Evolutionary conservation across 1,140 invertebrate genomes (phyloP).

Genomic region (Zaprionus ghesquierei): DNA sequence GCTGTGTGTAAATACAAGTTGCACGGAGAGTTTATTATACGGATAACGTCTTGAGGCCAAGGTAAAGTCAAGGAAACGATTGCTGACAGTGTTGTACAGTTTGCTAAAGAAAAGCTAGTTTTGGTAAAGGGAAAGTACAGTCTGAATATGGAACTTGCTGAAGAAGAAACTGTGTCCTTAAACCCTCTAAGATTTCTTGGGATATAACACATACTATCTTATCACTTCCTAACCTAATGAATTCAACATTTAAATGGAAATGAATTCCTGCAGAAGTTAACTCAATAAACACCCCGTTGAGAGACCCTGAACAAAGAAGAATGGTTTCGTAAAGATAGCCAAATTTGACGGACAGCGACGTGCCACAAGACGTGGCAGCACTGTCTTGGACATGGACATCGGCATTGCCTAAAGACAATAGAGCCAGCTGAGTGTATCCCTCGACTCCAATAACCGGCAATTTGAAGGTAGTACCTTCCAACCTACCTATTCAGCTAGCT

Average conservation of each 20-base stretch:
- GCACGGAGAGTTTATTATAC: background rate
- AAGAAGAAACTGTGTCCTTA: constrained; percentile 21
- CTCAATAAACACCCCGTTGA: background rate
- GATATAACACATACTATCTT: background rate
- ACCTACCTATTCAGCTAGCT: constrained; percentile 9
- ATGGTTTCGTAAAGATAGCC: background rate
- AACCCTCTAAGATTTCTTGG: background rate
- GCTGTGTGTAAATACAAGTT: constrained; percentile 25
- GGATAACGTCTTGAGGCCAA: background rate
- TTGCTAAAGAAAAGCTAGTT: background rate
- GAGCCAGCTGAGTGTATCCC: constrained; percentile 76
- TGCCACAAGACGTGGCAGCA: background rate
- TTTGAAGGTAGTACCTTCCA: constrained; percentile 42
- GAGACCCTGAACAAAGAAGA: background rate
- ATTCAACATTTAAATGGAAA: background rate
- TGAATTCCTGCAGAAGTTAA: background rate
- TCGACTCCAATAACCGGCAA: constrained; percentile 63
- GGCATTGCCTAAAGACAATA: constrained; percentile 4
- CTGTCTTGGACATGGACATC: background rate
- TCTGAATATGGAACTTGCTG: too few species aligned
- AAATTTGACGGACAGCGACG: background rate
- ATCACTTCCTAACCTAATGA: background rate
- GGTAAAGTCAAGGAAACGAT: background rate
- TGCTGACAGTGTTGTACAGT: background rate
- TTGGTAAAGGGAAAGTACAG: too few species aligned